Conservation (phyloP, 2,888 invertebrate species). For the Arge pagana region DNA sequence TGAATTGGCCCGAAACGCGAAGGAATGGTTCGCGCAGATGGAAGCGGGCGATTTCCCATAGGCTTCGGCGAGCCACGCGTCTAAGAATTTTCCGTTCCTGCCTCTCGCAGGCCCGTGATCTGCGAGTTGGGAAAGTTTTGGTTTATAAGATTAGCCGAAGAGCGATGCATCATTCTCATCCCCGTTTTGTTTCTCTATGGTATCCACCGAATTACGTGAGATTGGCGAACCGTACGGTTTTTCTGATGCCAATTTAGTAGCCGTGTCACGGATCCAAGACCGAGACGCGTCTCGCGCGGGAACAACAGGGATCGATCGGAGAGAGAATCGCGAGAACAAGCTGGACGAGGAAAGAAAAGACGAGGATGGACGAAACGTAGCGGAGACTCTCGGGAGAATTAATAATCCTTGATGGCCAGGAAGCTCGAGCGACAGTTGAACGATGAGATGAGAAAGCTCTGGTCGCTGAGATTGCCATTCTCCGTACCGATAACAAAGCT, state of each 20-base stretch:
- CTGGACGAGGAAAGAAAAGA: too few species aligned
- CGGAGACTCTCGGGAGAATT: too few species aligned
- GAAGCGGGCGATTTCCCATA: conserved; percentile 1
- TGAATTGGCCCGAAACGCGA: conserved; percentile 47
- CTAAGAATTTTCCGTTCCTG: conserved; percentile 23
- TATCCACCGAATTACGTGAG: conserved; percentile 19
- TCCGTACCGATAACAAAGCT: too few species aligned
- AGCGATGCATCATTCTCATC: conserved; percentile 32
- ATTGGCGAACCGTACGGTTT: conserved; percentile 22
- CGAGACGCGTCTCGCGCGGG: too few species aligned
- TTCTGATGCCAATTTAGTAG: conserved; percentile 19
- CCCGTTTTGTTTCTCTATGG: conserved; percentile 16
- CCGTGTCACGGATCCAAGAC: background rate
- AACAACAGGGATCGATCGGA: too few species aligned
- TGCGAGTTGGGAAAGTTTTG: conserved; percentile 26
- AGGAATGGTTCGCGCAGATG: background rate
- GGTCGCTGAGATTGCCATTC: too few species aligned
- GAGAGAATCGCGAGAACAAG: too few species aligned
- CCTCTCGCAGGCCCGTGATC: conserved; percentile 13
- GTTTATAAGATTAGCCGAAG: conserved; percentile 31
- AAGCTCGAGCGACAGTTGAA: too few species aligned
- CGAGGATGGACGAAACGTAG: too few species aligned
- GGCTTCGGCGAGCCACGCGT: conserved; percentile 15
- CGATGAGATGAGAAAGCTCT: too few species aligned
- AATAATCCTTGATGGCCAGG: too few species aligned